Evolutionary conservation across 2,113 vertebrate species (phyloP), one percentile per base, ranked within the genome.

Genomic region (Leucopsar rothschildi): DNA sequence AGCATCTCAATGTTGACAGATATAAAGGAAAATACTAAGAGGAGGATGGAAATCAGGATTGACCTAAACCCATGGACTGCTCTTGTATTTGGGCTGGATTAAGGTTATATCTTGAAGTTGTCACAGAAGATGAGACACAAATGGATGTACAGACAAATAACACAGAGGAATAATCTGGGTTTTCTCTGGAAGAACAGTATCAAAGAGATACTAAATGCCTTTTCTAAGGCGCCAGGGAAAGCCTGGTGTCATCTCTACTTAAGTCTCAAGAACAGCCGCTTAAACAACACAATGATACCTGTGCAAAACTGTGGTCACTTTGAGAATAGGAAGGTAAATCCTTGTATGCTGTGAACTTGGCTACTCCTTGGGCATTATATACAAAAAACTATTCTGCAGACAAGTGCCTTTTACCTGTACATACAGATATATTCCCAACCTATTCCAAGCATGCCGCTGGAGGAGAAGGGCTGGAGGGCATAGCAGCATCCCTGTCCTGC

Each of bases 371-470:
- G 14, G n/a, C 3, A 0, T 37, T 50, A 42, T 5, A 39, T 21
- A 59, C 5, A 3, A 68, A 65, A 82, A 86, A 53, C 16, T 50
- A 10, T 33, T n/a, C 40, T 59, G 31, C 14, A 87, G 61, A 9
- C 28, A 11, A 66, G 12, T 16, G 28, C 19, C 45, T 79, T 76
- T 79, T 35, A 31, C 37, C 19, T 40, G 15, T 13, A 28, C 3
- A 4, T 16, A 40, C 0, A 0, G 5, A 64, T 4, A 12, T 9
- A 20, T 14, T 25, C 65, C 45, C 1, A 37, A 31, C 7, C 12
- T 15, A 11, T 35, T 86, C 69, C 69, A 68, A 47, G 63, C 13
- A 10, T 2, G 25, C 72, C 86, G 68, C 68, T 42, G 55, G 6
- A 60, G 59, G 35, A 40, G 33, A 33, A 80, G 68, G 50, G 77